Evolutionary conservation across 2,113 vertebrate species (phyloP), one percentile per base, ranked within the genome.

Genomic region (Sinocyclocheilus grahami): DNA sequence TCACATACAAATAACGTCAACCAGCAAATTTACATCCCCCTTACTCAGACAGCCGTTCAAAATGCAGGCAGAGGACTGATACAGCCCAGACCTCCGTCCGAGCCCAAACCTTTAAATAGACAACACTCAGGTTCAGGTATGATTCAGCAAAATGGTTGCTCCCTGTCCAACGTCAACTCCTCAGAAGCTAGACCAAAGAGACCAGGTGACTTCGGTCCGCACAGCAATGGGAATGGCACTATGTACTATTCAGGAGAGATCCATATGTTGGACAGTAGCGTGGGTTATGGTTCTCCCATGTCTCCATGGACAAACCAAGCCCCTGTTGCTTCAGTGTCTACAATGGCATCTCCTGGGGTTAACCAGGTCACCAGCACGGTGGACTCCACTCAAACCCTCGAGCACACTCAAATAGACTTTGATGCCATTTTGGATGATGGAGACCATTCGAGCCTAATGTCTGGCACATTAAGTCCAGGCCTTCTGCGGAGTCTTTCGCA

Each of bases 381-480:
- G 85, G 98, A 99, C 92, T 97, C 96, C 86, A 97, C 97, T 0
- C 96, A 96, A 89, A 92, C 94, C 20, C 88, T 97, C 39, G 98
- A 98, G 90, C 95, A 95, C 0, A 92, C 97, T 0, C 97, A 97
- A 92, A 98, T 99, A 51, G 98, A 99, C 95, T 99, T 99, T 30
- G 98, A 99, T 71, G 95, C 97, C 90, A 97, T 99, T 94, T 95
- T 99, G 90, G 98, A 99, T 3, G 98, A 99, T 9, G 97, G 97
- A 0, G 98, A 99, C 80, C 98, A 99, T 91, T 98, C 97, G 0
- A 99, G 98, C 93, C 93, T 99, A 85, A 96, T 99, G 95, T 99
- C 98, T 0, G 98, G 97, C 12, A 95, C 97, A 27, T 92, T 99
- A 86, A 99, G 98, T 91, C 98, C 98, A 16, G 96, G 96, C 86